Evolutionary conservation across 2,797 vertebrate genomes (phyloP), one percentile per base, ranked within the genome.

Genomic region (Erpetoichthys calabaricus): DNA sequence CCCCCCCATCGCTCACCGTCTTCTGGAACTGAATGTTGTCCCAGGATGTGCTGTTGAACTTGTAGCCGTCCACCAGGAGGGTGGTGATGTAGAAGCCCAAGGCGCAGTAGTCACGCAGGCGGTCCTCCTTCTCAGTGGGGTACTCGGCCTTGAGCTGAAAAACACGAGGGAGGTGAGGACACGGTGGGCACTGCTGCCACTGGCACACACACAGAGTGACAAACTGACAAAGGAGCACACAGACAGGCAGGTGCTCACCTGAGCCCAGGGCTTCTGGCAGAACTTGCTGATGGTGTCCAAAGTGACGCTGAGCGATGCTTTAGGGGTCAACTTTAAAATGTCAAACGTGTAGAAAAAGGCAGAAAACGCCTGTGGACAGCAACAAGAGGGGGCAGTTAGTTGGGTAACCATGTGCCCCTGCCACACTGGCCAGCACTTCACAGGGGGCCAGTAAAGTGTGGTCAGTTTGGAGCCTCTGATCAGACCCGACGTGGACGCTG

Each of bases 31-130:
- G 66, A 58, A 90, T 82, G 67, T 59, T 67, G 62, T 70, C 60
- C 88, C 88, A 90, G 0, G 65, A 77, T 3, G 63, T 62, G 7
- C 71, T 56, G 0, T 41, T 62, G 63, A 90, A 90, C 47, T 83
- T 81, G 45, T 71, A 87, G 62, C 82, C 88, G 0, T 85, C 68
- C 0, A 75, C 62, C 45, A 90, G 78, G 55, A 90, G 68, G 0
- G 74, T 75, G 64, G 84, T 70, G 60, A 89, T 79, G 62, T 88
- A 89, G 3, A 79, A 65, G 2, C 69, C 81, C 0, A 60, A 55
- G 0, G 70, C 56, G n/a, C 88, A 90, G 68, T 88, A 81, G 0
- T 72, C 73, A 5, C 5, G 67, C 4, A 90, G 75, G 60, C 70
- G 62, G 58, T 68, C 68, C 5, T 63, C 4, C 3, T 62, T 58